These are phyloP conservation scores for Euglossa dilemma DNA, from an alignment of 1,140 invertebrate genomes.

Conservation along the genomic window DNA sequence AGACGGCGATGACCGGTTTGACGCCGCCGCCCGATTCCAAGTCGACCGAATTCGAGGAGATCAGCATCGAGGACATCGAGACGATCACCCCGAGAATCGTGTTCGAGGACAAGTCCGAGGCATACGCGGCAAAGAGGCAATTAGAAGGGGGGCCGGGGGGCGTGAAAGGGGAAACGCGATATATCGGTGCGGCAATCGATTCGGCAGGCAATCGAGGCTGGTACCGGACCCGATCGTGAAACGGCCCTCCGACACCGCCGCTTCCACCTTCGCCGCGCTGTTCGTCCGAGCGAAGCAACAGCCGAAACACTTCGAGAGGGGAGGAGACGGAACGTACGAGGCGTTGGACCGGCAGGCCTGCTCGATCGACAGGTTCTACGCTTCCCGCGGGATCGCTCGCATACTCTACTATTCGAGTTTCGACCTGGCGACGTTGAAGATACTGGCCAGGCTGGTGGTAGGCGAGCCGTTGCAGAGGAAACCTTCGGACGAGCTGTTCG, in stretches of 20 bases:
- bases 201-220: constrained; percentile 78
- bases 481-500: constrained; percentile 81
- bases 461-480: constrained; percentile 79
- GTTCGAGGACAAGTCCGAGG: constrained; percentile 75
- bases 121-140: constrained; percentile 18
- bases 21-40: constrained; percentile 65
- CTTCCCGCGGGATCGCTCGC: constrained; percentile 82
- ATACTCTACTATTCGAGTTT: constrained; percentile 83
- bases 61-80: constrained; percentile 81
- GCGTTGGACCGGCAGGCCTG: constrained; percentile 79
- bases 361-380: constrained; percentile 84
- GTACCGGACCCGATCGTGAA: constrained; percentile 78
- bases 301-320: constrained; percentile 73
- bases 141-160: neutral
- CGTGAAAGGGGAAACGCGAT: neutral
- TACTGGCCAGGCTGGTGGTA: constrained; percentile 83
- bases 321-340: constrained; percentile 80
- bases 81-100: constrained; percentile 75
- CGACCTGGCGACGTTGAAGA: constrained; percentile 82
- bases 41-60: constrained; percentile 73
- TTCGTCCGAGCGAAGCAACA: constrained; percentile 82
- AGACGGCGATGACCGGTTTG: constrained; percentile 81
- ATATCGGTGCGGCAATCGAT: neutral
- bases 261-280: constrained; percentile 83
- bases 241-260: constrained; percentile 56